These are phyloP conservation scores for Petrolisthes cinctipes DNA, from an alignment of 2,888 invertebrate species.

Conservation along the genomic window DNA sequence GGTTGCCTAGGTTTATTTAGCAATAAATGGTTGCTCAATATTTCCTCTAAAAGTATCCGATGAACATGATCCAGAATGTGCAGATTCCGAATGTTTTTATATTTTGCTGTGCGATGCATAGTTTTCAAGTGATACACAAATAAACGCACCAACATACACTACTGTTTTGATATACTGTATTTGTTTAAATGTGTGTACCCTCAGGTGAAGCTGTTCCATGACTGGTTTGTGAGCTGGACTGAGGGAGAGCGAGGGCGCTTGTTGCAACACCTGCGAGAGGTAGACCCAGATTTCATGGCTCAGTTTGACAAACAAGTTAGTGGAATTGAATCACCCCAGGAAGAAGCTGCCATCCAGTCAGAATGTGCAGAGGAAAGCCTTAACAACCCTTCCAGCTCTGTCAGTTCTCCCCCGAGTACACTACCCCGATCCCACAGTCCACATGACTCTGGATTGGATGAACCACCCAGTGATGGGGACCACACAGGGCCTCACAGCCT, in stretches of 20 bases:
- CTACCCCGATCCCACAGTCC: constrained; percentile 58
- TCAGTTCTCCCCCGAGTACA: constrained; percentile 59
- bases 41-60: no score
- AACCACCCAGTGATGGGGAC: constrained; percentile 48
- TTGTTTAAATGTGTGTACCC: constrained; percentile 75
- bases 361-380: constrained; percentile 34
- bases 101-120: no score
- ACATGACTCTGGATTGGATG: constrained; percentile 60
- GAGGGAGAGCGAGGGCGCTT: constrained; percentile 80
- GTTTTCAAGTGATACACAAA: no score
- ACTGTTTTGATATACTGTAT: no score
- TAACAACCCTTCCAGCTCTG: constrained; percentile 43
- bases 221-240: constrained; percentile 86
- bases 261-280: constrained; percentile 78
- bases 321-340: constrained; percentile 12
- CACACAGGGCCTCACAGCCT: constrained; percentile 50
- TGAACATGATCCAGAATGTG: no score
- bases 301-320: constrained; percentile 42
- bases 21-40: no score
- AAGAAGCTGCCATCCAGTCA: constrained; percentile 7
- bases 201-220: constrained; percentile 85
- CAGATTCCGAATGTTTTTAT: no score
- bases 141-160: no score
- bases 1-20: no score
- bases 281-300: constrained; percentile 77